These are phyloP conservation scores for Acrocyrtus sp. DNA, from an alignment of 2,888 invertebrate genomes.

Conservation along the genomic window DNA sequence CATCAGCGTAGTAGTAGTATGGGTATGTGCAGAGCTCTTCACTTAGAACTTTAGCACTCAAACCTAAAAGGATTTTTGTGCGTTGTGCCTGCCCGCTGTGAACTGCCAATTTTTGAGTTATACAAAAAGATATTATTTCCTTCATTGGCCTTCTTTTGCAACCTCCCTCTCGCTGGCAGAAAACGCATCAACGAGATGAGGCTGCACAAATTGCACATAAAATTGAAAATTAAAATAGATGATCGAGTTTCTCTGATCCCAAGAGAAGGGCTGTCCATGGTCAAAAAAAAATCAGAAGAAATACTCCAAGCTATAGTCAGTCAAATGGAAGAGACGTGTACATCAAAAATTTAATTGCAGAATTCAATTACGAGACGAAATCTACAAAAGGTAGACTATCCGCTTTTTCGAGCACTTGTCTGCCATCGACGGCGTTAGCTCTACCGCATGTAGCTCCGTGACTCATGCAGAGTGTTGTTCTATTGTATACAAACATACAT, in stretches of 20 bases:
- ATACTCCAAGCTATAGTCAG: not conserved
- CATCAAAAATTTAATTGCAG: no score
- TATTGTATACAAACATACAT: no score
- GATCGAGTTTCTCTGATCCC: conserved; percentile 42
- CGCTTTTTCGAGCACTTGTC: no score
- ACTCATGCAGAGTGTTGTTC: no score
- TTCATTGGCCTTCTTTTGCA: no score
- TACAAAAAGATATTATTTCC: no score
- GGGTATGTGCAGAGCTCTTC: no score
- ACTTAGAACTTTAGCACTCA: not conserved
- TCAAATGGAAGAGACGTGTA: no score
- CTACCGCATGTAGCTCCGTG: not conserved
- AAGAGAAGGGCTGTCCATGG: conserved; percentile 28
- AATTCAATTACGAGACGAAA: no score
- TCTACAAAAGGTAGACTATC: not conserved
- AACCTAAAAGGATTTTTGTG: not conserved
- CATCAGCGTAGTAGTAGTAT: no score
- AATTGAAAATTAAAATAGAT: conserved; percentile 16
- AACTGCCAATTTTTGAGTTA: not conserved
- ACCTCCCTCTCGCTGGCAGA: no score
- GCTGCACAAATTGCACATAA: not conserved
- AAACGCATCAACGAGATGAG: not conserved
- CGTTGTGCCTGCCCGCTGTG: not conserved
- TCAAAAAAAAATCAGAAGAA: not conserved
- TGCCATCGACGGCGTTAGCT: no score